phyloP scores from a whole-genome alignment of 2,797 vertebrate species.

The Eulemur coronatus region DNA sequence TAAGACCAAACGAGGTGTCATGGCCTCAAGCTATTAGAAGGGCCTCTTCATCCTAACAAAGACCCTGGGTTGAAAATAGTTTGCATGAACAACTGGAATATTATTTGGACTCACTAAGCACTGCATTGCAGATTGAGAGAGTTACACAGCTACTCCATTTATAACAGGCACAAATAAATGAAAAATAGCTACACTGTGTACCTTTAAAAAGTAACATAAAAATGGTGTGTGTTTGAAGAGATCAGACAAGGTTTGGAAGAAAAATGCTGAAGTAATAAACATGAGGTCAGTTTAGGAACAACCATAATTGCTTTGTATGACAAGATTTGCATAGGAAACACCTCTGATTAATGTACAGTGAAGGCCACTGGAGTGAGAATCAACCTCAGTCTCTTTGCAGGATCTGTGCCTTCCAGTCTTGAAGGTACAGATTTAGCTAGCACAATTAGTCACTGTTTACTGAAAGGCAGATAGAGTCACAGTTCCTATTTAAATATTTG shows the following conservation, averaged over 20 bases:
- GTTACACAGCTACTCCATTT: constrained; percentile 11
- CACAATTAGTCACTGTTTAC: constrained; percentile 79
- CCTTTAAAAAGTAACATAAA: constrained; percentile 68
- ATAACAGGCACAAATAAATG: constrained; percentile 51
- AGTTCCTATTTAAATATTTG: constrained; percentile 79
- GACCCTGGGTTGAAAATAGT: constrained; percentile 74
- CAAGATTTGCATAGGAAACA: constrained; percentile 84
- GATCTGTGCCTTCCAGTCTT: constrained; percentile 73
- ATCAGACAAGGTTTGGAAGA: constrained; percentile 74
- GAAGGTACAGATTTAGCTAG: constrained; percentile 65
- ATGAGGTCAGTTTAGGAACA: constrained; percentile 80
- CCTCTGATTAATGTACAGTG: constrained; percentile 79
- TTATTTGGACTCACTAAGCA: constrained; percentile 45
- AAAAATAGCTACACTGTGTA: constrained; percentile 69
- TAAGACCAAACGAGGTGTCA: constrained; percentile 65
- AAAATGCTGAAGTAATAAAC: constrained; percentile 81
- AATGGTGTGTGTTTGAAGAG: constrained; percentile 65
- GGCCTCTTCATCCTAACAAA: constrained; percentile 71
- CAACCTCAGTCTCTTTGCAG: constrained; percentile 54
- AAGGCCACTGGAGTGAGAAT: constrained; percentile 49
- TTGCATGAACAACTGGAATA: constrained; percentile 68
- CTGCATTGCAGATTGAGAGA: constrained; percentile 56
- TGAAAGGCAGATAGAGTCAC: constrained; percentile 66
- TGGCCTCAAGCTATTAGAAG: constrained; percentile 53
- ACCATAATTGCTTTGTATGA: constrained; percentile 80